Percentiles rank a stretch among this genome's conserved stretches.
phyloP scores from a whole-genome alignment of 2,113 vertebrate genomes.

The Strix aluco region DNA sequence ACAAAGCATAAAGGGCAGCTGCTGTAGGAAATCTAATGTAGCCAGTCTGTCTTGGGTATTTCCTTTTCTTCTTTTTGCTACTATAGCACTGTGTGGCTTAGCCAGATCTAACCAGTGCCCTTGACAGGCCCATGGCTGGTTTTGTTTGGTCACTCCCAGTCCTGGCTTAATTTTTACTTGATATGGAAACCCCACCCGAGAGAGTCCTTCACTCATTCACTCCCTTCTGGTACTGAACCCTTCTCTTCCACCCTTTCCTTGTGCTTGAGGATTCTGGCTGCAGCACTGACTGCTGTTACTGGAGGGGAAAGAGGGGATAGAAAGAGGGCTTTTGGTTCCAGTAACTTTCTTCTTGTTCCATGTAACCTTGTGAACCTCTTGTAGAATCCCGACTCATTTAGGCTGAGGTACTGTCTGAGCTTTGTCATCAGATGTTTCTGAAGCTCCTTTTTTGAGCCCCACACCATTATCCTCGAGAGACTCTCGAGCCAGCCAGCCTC shows the following conservation, averaged over 20 bases:
- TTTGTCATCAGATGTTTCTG: not conserved
- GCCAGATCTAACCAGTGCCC: not conserved
- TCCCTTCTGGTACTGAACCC: not conserved
- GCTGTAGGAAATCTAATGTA: too few relatives aligned
- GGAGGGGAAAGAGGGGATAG: not conserved
- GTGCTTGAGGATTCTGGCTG: not conserved
- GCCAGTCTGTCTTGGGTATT: not conserved
- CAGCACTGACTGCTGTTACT: not conserved
- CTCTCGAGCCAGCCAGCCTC: not conserved
- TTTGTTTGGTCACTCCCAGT: slow-evolving; percentile 1
- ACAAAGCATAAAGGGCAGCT: not conserved
- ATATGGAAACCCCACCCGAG: not conserved
- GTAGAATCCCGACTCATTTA: not conserved
- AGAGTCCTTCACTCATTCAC: not conserved
- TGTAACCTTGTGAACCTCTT: not conserved
- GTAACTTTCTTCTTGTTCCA: not conserved
- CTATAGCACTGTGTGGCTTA: not conserved
- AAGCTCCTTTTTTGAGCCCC: not conserved
- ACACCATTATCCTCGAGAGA: not conserved
- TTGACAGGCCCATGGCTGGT: not conserved
- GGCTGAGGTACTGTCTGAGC: not conserved
- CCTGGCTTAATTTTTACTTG: not conserved
- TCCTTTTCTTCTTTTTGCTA: not conserved
- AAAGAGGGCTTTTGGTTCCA: not conserved
- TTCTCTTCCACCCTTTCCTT: not conserved